Evolutionary conservation across 2,888 invertebrate genomes (phyloP).

Genomic region (Lamproptera curius): DNA sequence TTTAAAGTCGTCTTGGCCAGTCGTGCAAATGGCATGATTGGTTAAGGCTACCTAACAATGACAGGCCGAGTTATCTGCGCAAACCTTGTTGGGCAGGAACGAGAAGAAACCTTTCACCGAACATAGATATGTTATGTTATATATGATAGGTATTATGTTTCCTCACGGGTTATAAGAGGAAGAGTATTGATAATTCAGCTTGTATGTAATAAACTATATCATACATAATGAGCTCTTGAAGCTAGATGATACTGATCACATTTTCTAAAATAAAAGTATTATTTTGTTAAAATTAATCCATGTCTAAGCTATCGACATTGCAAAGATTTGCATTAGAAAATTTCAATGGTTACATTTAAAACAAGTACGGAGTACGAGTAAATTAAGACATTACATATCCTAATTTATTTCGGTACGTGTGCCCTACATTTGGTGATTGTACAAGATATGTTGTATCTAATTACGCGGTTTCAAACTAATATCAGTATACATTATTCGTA

Average conservation of each 20-base stretch:
- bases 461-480: constrained; percentile 16
- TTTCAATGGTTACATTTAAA: background rate
- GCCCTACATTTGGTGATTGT: constrained; percentile 15
- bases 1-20: background rate
- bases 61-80: constrained; percentile 9
- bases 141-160: no score
- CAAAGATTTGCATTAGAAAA: background rate
- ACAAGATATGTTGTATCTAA: constrained; percentile 6
- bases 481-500: constrained; percentile 15
- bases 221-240: background rate
- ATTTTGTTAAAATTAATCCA: background rate
- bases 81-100: constrained; percentile 1
- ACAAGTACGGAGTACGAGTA: background rate
- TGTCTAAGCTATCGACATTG: background rate
- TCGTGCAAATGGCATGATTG: background rate
- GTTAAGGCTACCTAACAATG: background rate
- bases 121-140: background rate
- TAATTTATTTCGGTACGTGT: constrained; percentile 5
- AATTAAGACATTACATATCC: no score
- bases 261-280: background rate
- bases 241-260: background rate
- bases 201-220: no score
- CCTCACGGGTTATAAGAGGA: no score
- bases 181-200: no score
- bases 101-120: constrained; percentile 13